Base-by-base conservation (phyloP, 2,113 vertebrate species). In the Cisticola juncidis region DNA sequence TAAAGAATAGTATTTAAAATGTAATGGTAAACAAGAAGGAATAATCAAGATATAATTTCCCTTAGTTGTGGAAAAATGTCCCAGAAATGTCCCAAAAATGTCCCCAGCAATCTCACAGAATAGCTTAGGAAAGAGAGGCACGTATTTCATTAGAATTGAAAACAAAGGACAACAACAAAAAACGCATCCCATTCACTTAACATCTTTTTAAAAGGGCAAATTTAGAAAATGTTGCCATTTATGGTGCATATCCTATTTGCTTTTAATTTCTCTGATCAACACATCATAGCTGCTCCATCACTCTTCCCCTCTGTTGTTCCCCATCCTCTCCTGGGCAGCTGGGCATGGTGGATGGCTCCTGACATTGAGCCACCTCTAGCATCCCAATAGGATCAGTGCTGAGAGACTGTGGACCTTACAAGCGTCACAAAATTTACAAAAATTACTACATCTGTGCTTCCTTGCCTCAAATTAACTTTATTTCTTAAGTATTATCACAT, bases 171-270 rank as follows among this genome's bases (percentile, higher is more conserved):
- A 70, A 7, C 1, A 61, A 61, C 19, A 2, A 66, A 73, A 64
- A 65, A 38, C 25, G 0, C 25, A 18, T 5, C 2, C 5, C 26
- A 2, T 76, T 56, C 4, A 12, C n/a, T 5, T 35, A 38, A 35
- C 2, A 1, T 13, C 23, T 53, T 60, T 60, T 23, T 1, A 3
- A 47, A 73, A 74, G 4, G 1, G 5, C 8, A 7, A 31, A 40
- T 80, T 42, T 42, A 29, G 21, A 54, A 81, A 70, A 61, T 6
- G 0, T 60, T 86, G 14, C 4, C 36, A 6, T 54, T 90, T 56
- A 28, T 14, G 21, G 13, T 54, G 11, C 19, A 31, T 38, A n/a
- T 25, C 11, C 8, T 6, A 3, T 15, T 14, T 22, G 7, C 6
- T 56, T 72, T 50, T 53, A 33, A 35, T 83, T 90, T 71, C 26